Conservation (phyloP, 2,888 invertebrate genomes). For the Odontocolon sp. region DNA sequence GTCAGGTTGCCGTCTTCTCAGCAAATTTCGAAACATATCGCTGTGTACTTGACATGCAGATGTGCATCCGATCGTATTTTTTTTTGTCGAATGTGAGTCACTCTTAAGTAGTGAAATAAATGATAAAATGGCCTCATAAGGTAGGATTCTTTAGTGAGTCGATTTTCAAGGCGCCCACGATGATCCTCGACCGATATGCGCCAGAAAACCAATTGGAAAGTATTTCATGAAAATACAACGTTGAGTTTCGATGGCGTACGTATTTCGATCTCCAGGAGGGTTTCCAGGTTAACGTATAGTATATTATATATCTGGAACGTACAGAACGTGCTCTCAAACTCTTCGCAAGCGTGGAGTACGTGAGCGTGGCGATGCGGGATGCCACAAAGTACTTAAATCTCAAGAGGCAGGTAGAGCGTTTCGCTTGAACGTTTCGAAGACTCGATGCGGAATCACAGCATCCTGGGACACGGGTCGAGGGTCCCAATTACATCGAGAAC, state of each 20-base stretch:
- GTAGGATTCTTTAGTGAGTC: slow-evolving; percentile 22
- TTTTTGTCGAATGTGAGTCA: neutral
- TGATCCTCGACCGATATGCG: neutral
- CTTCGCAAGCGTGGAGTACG: slow-evolving; percentile 58
- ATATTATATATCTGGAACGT: slow-evolving; percentile 56
- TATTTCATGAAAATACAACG: slow-evolving; percentile 26
- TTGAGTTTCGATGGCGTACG: slow-evolving; percentile 29
- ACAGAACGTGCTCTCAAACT: slow-evolving; percentile 53
- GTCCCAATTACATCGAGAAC: slow-evolving; percentile 71
- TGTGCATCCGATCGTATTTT: neutral
- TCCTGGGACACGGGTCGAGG: slow-evolving; percentile 41
- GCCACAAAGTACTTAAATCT: slow-evolving; percentile 71
- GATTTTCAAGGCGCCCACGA: slow-evolving; percentile 15
- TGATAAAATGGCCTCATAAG: slow-evolving; percentile 14
- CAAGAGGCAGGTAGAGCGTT: slow-evolving; percentile 63
- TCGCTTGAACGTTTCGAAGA: slow-evolving; percentile 29
- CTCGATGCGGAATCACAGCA: slow-evolving; percentile 62
- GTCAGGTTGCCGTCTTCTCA: neutral
- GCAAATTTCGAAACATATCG: slow-evolving; percentile 16
- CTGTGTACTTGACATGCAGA: slow-evolving; percentile 8
- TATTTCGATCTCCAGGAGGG: neutral
- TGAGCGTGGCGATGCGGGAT: slow-evolving; percentile 69
- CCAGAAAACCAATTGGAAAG: slow-evolving; percentile 8
- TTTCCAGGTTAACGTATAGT: slow-evolving; percentile 27
- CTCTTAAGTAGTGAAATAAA: slow-evolving; percentile 2